phyloP scores from a whole-genome alignment of 2,797 vertebrate species.

The Bovichtus variegatus region DNA sequence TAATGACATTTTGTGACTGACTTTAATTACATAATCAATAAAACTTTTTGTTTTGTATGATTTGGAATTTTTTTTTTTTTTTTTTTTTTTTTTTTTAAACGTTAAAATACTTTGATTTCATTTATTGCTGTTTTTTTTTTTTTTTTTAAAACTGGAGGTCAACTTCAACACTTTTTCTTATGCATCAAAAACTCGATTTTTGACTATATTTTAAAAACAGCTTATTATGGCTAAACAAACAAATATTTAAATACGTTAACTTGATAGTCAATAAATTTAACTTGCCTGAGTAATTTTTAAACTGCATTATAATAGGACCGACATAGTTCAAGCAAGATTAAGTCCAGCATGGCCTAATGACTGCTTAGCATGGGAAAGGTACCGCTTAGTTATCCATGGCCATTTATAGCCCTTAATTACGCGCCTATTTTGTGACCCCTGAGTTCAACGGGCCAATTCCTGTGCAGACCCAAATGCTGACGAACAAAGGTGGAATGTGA shows the following conservation, averaged over 20 bases:
- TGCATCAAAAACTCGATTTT: too few species aligned
- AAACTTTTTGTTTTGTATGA: background rate
- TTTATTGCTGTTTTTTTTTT: background rate
- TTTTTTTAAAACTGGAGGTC: background rate
- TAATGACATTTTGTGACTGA: background rate
- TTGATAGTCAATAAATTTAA: conserved; percentile 6
- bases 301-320: conserved; percentile 4
- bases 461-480: conserved; percentile 78
- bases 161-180: background rate
- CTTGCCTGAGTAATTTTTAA: conserved; percentile 2
- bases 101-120: background rate
- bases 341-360: conserved; percentile 56
- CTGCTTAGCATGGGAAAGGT: conserved; percentile 80
- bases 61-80: background rate
- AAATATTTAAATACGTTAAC: conserved; percentile 1
- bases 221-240: background rate
- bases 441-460: conserved; percentile 84
- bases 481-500: conserved; percentile 85
- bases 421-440: conserved; percentile 85
- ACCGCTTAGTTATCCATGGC: conserved; percentile 73
- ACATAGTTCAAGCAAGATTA: conserved; percentile 12
- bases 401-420: conserved; percentile 87
- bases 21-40: background rate
- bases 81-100: too few species aligned
- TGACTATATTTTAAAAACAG: background rate